phyloP scores from a whole-genome alignment of 2,888 invertebrate genomes.

The Sturmia bella region DNA sequence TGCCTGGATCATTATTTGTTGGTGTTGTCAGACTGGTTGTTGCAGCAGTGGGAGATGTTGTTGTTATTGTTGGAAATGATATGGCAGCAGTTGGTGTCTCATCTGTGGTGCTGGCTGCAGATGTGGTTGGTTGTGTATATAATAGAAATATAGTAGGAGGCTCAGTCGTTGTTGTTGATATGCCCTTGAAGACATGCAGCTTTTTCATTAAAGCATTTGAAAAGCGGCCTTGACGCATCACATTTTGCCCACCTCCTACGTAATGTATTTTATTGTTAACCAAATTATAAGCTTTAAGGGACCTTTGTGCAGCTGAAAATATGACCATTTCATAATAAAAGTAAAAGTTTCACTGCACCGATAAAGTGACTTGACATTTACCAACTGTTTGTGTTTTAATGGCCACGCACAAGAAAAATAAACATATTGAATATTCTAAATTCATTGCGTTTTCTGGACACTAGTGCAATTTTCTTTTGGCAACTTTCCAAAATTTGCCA shows the following conservation, averaged over 20 bases:
- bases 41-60: slow-evolving; percentile 41
- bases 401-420: slow-evolving; percentile 64
- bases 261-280: slow-evolving; percentile 60
- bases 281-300: slow-evolving; percentile 25
- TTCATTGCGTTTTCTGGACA: slow-evolving; percentile 20
- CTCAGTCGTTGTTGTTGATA: slow-evolving; percentile 47
- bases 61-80: not conserved
- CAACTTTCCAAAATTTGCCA: too few relatives aligned
- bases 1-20: not conserved
- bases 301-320: slow-evolving; percentile 45
- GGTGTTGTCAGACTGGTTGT: slow-evolving; percentile 26
- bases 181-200: slow-evolving; percentile 68
- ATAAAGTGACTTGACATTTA: slow-evolving; percentile 50
- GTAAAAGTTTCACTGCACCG: too few relatives aligned
- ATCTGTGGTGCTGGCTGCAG: too few relatives aligned
- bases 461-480: too few relatives aligned
- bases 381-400: slow-evolving; percentile 61
- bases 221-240: slow-evolving; percentile 72
- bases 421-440: slow-evolving; percentile 44
- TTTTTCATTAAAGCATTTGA: slow-evolving; percentile 71
- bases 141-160: too few relatives aligned
- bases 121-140: too few relatives aligned
- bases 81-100: too few relatives aligned
- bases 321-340: too few relatives aligned
- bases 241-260: slow-evolving; percentile 69